Evolutionary conservation across 2,113 vertebrate species (phyloP).

Genomic region (Crotalus tigris): DNA sequence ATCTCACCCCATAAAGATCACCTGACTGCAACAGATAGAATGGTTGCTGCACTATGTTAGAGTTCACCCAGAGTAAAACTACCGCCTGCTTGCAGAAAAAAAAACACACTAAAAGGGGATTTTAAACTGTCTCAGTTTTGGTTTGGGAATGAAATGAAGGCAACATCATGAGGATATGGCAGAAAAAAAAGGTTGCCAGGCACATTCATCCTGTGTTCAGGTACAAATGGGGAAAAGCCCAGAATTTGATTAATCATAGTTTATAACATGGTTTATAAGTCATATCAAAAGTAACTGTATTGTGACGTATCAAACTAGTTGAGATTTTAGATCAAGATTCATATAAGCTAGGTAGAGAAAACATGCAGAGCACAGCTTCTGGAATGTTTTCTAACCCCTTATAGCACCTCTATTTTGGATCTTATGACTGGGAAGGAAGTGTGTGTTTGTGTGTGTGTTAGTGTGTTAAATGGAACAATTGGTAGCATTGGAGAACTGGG

Average conservation of each 20-base stretch:
- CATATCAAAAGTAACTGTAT: background rate
- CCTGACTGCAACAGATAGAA: background rate
- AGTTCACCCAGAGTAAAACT: background rate
- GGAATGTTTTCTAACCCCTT: background rate
- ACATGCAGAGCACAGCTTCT: background rate
- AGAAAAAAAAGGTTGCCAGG: no score
- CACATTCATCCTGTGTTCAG: no score
- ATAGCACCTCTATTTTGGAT: background rate
- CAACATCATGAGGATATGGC: no score
- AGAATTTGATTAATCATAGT: no score
- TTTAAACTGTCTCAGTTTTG: background rate
- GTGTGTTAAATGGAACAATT: background rate
- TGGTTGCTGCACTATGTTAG: background rate
- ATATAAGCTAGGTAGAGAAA: background rate
- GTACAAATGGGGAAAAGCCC: no score
- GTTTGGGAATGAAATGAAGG: no score
- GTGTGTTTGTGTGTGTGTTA: background rate
- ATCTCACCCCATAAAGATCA: background rate
- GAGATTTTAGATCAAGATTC: background rate
- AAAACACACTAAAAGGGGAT: background rate
- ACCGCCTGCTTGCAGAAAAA: background rate
- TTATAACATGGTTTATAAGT: background rate
- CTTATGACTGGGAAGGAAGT: background rate
- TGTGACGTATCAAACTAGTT: background rate
- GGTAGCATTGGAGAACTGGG: background rate